Base-by-base conservation (phyloP, 2,113 vertebrate species). In the Pavo muticus region DNA sequence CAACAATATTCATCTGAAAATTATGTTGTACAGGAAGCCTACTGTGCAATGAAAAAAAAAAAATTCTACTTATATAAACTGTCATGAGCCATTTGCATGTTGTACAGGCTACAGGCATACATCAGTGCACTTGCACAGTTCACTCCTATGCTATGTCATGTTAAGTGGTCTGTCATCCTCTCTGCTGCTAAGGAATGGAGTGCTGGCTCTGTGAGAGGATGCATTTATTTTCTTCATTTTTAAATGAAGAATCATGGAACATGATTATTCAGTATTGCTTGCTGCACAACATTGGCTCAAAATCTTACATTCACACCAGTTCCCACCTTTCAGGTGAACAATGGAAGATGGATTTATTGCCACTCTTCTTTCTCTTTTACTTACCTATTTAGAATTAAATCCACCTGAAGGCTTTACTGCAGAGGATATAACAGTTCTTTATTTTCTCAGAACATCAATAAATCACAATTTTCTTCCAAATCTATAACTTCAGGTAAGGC, bases 201-300 rank as follows among this genome's bases (percentile, higher is more conserved):
- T 40, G 27, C 56, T 63, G 29, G 12, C 50, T 70, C 14, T 19
- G 52, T 14, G n/a, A 2, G 7, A 72, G 27, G 30, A 30, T 72
- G 54, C 40, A 25, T 44, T 82, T 83, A 5, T 48, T 90, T 48
- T 48, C 54, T 32, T 48, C 4, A 7, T 21, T 60, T 19, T 37
- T 54, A 59, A 82, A 42, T 14, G 50, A 9, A 54, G 10, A 50
- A 80, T 25, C 25, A 40, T 86, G 27, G 32, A 90, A 15, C 16
- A 18, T 24, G 59, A 32, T 76, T 85, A 63, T 88, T 84, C 2
- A 7, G 27, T 6, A 8, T 32, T 75, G 3, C 50, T 74, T 84
- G 35, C 50, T 74, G 52, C 11, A 2, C 70, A 35, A 7, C 23
- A 8, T 13, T 1, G 0, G 4, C 75, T 68, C 12, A 39, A 10